Evolutionary conservation across 2,888 invertebrate species (phyloP).

Genomic region (Lithophane semibrunnea): DNA sequence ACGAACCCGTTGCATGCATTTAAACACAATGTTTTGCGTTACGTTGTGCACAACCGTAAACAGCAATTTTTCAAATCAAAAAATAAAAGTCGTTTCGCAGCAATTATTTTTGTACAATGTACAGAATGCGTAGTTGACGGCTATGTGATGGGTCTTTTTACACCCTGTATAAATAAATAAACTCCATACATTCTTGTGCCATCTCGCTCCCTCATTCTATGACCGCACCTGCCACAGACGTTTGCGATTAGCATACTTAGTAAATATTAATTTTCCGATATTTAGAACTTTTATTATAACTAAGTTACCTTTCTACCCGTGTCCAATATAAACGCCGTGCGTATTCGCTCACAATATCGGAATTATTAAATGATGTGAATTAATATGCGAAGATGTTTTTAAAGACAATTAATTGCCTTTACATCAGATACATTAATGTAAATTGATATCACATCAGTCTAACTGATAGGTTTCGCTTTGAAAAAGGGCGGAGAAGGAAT

Average conservation of each 20-base stretch:
- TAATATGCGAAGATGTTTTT: constrained; percentile 27
- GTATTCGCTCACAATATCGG: not conserved
- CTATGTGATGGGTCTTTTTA: no score
- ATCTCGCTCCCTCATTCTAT: not conserved
- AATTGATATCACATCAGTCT: constrained; percentile 42
- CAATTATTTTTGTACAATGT: no score
- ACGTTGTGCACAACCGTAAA: no score
- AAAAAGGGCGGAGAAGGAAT: constrained; percentile 32
- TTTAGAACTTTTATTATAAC: not conserved
- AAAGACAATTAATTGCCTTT: not conserved
- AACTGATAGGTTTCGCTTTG: constrained; percentile 43
- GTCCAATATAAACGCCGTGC: constrained; percentile 9
- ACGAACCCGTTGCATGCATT: no score
- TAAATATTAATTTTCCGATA: not conserved
- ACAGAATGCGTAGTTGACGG: no score
- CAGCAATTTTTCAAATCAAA: no score
- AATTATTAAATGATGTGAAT: constrained; percentile 22
- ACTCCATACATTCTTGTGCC: not conserved
- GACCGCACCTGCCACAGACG: not conserved
- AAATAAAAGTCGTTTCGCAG: no score
- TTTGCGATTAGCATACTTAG: not conserved
- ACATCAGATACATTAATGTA: constrained; percentile 29
- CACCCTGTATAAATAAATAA: not conserved
- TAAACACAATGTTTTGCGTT: no score
- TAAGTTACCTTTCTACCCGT: constrained; percentile 17